Evolutionary conservation across 2,797 vertebrate species (phyloP).

Genomic region (Gallinago solitaria): DNA sequence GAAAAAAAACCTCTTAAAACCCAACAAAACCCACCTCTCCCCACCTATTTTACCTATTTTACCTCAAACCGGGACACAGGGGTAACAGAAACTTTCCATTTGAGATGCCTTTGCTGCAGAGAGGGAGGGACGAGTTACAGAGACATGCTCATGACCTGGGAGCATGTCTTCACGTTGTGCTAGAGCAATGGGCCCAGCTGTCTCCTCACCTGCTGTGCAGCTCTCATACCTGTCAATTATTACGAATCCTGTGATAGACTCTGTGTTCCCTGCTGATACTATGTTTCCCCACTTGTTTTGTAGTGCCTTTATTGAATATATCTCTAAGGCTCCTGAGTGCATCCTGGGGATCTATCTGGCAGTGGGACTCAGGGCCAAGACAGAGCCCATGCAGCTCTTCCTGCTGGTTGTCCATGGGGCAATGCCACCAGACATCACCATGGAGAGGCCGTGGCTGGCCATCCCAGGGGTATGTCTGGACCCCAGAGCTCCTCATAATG

Average conservation of each 20-base stretch:
- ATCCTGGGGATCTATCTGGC: background rate
- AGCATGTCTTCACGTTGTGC: background rate
- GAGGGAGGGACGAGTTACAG: background rate
- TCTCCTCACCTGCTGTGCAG: background rate
- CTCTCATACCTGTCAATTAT: background rate
- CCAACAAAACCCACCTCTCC: too few species aligned
- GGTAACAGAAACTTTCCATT: background rate
- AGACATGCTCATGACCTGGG: background rate
- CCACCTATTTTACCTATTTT: too few species aligned
- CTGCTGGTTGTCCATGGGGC: background rate
- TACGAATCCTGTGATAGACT: background rate
- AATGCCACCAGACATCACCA: background rate
- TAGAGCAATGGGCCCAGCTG: background rate
- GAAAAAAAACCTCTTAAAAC: too few species aligned
- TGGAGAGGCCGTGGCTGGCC: background rate
- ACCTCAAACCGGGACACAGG: too few species aligned
- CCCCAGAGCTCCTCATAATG: background rate
- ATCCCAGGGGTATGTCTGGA: background rate
- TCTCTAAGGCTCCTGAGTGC: background rate
- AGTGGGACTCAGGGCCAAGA: background rate
- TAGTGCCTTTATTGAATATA: background rate
- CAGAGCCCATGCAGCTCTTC: background rate
- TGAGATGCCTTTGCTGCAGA: background rate
- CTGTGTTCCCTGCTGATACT: background rate
- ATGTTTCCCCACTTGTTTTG: background rate